A percentile compares a stretch with the other conserved stretches of the same genome.
phyloP scores from a whole-genome alignment of 2,113 vertebrate species.

The Plectropomus leopardus region DNA sequence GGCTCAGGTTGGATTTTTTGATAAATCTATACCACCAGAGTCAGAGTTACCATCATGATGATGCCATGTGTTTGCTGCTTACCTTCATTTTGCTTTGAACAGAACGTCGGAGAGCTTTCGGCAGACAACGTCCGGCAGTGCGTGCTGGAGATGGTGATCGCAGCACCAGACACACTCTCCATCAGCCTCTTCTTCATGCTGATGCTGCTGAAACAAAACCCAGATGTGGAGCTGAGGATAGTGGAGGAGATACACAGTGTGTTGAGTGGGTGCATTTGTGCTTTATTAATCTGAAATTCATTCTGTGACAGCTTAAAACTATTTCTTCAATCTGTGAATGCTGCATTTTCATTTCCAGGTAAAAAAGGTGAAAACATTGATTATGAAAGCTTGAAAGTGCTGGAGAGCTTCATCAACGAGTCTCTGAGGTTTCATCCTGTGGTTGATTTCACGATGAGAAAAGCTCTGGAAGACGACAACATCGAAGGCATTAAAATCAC shows the following conservation, averaged over 20 bases:
- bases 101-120: constrained; percentile 93
- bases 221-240: constrained; percentile 88
- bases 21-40: background rate
- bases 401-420: constrained; percentile 94
- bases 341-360: constrained; percentile 77
- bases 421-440: constrained; percentile 94
- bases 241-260: constrained; percentile 90
- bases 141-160: constrained; percentile 95
- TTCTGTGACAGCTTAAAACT: background rate
- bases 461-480: constrained; percentile 90
- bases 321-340: too few relatives aligned
- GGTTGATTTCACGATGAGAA: constrained; percentile 94
- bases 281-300: background rate
- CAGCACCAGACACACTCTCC: constrained; percentile 95
- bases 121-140: constrained; percentile 94
- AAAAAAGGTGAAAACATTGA: constrained; percentile 85
- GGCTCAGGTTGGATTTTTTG: constrained; percentile 87
- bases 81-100: constrained; percentile 1
- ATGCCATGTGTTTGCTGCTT: background rate
- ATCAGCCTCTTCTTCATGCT: constrained; percentile 96
- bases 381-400: constrained; percentile 85
- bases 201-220: constrained; percentile 91
- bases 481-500: constrained; percentile 90
- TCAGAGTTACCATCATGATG: background rate
- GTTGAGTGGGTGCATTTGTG: constrained; percentile 79